These are phyloP conservation scores for Agriopis marginaria DNA, from an alignment of 2,888 invertebrate genomes.

Conservation along the genomic window DNA sequence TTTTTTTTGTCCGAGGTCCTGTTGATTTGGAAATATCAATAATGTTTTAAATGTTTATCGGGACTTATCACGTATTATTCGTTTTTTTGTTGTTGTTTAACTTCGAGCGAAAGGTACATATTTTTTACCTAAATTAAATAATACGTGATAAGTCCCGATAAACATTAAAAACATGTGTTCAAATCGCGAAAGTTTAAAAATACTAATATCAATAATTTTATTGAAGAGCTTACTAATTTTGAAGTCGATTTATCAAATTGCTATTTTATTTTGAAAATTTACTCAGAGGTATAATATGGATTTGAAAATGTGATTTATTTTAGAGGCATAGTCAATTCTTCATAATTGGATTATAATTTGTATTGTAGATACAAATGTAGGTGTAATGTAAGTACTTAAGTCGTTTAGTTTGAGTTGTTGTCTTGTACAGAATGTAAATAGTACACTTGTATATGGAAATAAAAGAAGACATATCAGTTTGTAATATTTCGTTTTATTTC, in stretches of 20 bases:
- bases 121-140: no score
- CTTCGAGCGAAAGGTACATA: no score
- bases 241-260: not conserved
- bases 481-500: slow-evolving; percentile 52
- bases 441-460: slow-evolving; percentile 77
- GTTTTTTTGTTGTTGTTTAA: no score
- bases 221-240: not conserved
- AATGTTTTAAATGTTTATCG: no score
- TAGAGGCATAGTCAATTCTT: slow-evolving; percentile 27
- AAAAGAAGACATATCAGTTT: slow-evolving; percentile 86
- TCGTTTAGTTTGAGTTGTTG: slow-evolving; percentile 29
- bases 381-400: slow-evolving; percentile 34
- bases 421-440: slow-evolving; percentile 76
- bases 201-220: no score
- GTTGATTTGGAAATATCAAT: no score
- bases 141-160: no score
- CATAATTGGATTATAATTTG: slow-evolving; percentile 12
- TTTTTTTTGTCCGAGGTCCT: no score
- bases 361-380: slow-evolving; percentile 19
- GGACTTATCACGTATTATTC: no score
- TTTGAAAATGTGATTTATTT: slow-evolving; percentile 11
- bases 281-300: slow-evolving; percentile 1
- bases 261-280: not conserved
- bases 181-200: no score
- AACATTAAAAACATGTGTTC: no score